These are phyloP conservation scores for Palythoa grandiflora DNA, from an alignment of 92 coral and sea anemone species.

Conservation along the genomic window DNA sequence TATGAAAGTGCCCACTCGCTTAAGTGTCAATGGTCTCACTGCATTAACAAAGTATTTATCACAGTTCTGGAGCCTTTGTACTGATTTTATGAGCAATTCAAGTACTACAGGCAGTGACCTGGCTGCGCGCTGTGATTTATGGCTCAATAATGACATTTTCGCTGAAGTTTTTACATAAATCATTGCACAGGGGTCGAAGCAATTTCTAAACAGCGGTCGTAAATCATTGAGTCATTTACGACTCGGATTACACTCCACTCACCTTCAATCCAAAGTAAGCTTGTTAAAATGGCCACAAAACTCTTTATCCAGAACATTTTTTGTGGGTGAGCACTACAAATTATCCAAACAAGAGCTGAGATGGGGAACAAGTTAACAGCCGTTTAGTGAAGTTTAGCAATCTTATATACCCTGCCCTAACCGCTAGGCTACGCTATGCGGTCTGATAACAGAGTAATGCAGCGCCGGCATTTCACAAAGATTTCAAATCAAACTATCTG, in stretches of 20 bases:
- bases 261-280: conserved; percentile 46
- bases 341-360: background rate
- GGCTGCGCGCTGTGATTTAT: conserved; percentile 48
- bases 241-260: conserved; percentile 41
- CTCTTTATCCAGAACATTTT: conserved; percentile 39
- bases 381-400: background rate
- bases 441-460: conserved; percentile 41
- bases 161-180: conserved; percentile 52
- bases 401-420: conserved; percentile 36
- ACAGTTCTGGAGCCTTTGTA: conserved; percentile 38
- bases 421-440: conserved; percentile 50
- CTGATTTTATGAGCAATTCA: background rate
- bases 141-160: conserved; percentile 23
- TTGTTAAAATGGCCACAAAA: conserved; percentile 44
- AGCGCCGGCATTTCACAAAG: conserved; percentile 50
- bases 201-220: conserved; percentile 28
- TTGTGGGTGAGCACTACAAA: background rate
- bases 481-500: conserved; percentile 47
- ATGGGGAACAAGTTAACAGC: background rate
- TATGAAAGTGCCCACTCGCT: conserved; percentile 1
- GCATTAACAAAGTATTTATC: conserved; percentile 49
- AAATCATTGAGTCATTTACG: conserved; percentile 28
- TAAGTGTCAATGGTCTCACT: conserved; percentile 51
- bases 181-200: conserved; percentile 25
- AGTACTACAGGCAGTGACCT: conserved; percentile 32